These are phyloP conservation scores for Micromussa lordhowensis DNA, from an alignment of 92 coral and sea anemone genomes.

Conservation along the genomic window DNA sequence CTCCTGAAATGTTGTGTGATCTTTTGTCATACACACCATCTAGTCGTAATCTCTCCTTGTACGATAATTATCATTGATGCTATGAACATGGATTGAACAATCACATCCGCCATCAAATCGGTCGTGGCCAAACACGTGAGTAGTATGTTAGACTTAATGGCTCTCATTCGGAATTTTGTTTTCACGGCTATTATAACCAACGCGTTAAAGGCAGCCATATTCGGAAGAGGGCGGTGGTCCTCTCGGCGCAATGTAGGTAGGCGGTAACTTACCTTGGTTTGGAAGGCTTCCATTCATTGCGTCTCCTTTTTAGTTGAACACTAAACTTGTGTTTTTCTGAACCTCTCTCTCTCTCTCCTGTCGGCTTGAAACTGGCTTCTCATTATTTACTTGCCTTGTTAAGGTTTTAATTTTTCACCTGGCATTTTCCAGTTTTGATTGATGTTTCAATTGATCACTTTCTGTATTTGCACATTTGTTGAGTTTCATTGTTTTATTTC, in stretches of 20 bases:
- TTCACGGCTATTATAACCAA: slow-evolving; percentile 41
- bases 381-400: neutral
- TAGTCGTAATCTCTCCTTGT: neutral
- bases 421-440: neutral
- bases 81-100: slow-evolving; percentile 36
- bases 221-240: slow-evolving; percentile 9
- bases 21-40: neutral
- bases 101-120: slow-evolving; percentile 40
- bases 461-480: neutral
- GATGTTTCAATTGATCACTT: neutral
- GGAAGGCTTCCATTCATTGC: neutral
- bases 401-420: neutral
- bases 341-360: neutral
- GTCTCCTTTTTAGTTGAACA: neutral
- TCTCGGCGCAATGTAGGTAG: neutral
- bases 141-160: slow-evolving; percentile 17
- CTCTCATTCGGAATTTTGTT: slow-evolving; percentile 14
- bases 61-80: neutral
- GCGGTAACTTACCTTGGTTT: neutral
- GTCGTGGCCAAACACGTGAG: slow-evolving; percentile 34
- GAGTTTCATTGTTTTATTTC: neutral
- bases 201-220: slow-evolving; percentile 25
- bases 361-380: neutral
- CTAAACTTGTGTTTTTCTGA: neutral
- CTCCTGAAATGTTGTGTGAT: neutral